Evolutionary conservation across 2,113 vertebrate genomes (phyloP), one percentile per base, ranked within the genome.

Genomic region (Lasiurus borealis): DNA sequence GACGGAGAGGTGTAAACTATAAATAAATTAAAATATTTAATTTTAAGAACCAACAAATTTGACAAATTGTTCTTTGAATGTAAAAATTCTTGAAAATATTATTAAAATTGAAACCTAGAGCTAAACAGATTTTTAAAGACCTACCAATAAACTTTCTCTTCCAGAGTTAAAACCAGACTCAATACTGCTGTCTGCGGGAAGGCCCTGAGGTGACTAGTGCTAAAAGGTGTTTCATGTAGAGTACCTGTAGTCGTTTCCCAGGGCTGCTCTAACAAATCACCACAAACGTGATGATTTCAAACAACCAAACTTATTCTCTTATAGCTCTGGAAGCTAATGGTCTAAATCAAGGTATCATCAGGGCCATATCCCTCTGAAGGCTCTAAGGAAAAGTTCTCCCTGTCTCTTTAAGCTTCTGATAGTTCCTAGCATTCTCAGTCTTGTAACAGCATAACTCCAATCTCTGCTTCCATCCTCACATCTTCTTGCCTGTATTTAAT

Each of bases 11-110:
- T 21, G 5, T 88, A 78, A 93, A 71, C 12, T 77, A 77, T 21
- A 59, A 62, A 36, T 21, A 92, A 89, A 86, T 40, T 57, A n/a
- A 88, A 68, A 40, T 1, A 57, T 59, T 73, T 4, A 9, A 40
- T 72, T 36, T 34, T 77, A 89, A 48, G 34, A 81, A 80, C 82
- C 29, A 57, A 8, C 4, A 86, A 83, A 89, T n/a, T 78, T 57
- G 54, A 48, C 8, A 95, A 48, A 40, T 25, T 81, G 6, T 68
- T 81, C n/a, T 71, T 81, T 62, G 88, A 78, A 92, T 23, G 8
- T 54, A 40, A 76, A 93, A 84, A 21, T 21, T 75, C 59, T 50
- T 88, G 15, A n/a, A n/a, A 46, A 75, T 10, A 93, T 78, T n/a
- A 16, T 92, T 21, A 34, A 81, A 94, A 89, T 4, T 59, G n/a